These are phyloP conservation scores for Petrolisthes manimaculis DNA, from an alignment of 2,888 invertebrate genomes.

Conservation along the genomic window DNA sequence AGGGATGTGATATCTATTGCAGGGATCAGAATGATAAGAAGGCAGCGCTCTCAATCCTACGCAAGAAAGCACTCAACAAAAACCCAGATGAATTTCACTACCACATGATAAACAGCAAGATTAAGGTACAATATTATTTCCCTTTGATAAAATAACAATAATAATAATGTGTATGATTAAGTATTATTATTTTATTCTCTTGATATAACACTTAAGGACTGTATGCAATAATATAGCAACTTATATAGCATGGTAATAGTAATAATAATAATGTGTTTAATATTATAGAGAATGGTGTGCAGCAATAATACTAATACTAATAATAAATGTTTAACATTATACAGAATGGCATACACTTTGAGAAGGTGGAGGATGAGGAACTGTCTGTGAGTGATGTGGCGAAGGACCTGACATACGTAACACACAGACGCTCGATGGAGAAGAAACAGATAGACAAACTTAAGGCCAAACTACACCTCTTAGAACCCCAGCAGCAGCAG, in stretches of 20 bases:
- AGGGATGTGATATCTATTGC: slow-evolving; percentile 60
- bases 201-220: neutral
- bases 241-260: too few species aligned
- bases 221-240: too few species aligned
- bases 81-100: slow-evolving; percentile 99
- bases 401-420: slow-evolving; percentile 91
- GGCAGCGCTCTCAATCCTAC: slow-evolving; percentile 82
- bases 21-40: slow-evolving; percentile 85
- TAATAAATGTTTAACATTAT: too few species aligned
- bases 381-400: slow-evolving; percentile 84
- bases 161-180: neutral
- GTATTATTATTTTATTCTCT: neutral
- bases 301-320: too few species aligned
- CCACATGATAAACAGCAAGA: slow-evolving; percentile 93
- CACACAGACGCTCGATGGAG: slow-evolving; percentile 87
- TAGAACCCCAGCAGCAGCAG: slow-evolving; percentile 68
- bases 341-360: slow-evolving; percentile 71
- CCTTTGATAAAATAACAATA: neutral
- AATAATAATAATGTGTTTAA: too few species aligned
- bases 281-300: too few species aligned
- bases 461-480: slow-evolving; percentile 84
- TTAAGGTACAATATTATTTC: slow-evolving; percentile 70
- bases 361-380: slow-evolving; percentile 79
- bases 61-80: slow-evolving; percentile 86
- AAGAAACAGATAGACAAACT: slow-evolving; percentile 81